phyloP scores from a whole-genome alignment of 1,140 invertebrate genomes.

The Drosophila lowei region DNA sequence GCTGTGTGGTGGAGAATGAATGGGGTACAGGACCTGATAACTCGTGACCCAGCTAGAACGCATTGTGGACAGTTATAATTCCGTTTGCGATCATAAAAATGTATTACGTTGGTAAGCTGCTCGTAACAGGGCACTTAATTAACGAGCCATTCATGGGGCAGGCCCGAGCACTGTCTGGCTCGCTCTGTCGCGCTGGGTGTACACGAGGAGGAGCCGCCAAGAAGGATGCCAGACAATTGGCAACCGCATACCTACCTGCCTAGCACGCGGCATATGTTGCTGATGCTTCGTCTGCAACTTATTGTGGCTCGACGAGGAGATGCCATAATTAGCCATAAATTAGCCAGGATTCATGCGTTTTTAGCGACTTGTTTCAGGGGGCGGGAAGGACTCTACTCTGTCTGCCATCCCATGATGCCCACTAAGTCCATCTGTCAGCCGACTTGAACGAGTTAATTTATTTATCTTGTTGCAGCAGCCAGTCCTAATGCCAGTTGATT shows the following conservation, averaged over 20 bases:
- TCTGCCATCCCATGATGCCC: constrained; percentile 36
- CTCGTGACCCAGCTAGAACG: constrained; percentile 26
- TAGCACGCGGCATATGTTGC: constrained; percentile 48
- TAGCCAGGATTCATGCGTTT: constrained; percentile 57
- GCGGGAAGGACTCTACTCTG: constrained; percentile 1
- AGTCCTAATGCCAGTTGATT: constrained; percentile 49
- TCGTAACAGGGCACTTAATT: constrained; percentile 68
- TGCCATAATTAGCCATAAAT: constrained; percentile 69
- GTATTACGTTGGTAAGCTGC: constrained; percentile 62
- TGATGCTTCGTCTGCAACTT: not conserved
- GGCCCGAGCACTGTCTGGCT: constrained; percentile 6
- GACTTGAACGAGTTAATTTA: constrained; percentile 66
- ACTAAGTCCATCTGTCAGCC: constrained; percentile 49
- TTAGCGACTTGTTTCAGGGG: constrained; percentile 57
- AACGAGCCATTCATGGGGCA: constrained; percentile 50
- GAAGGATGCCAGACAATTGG: not conserved
- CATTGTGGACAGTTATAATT: constrained; percentile 49
- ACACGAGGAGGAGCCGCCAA: not conserved
- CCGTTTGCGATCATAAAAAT: constrained; percentile 71
- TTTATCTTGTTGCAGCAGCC: constrained; percentile 36
- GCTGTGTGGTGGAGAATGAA: not conserved
- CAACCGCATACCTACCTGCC: constrained; percentile 34
- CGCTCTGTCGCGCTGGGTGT: constrained; percentile 43
- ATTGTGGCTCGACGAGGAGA: constrained; percentile 10
- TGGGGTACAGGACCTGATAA: not conserved